Base-by-base conservation (phyloP, 2,797 vertebrate genomes). In the Meda fulgida region DNA sequence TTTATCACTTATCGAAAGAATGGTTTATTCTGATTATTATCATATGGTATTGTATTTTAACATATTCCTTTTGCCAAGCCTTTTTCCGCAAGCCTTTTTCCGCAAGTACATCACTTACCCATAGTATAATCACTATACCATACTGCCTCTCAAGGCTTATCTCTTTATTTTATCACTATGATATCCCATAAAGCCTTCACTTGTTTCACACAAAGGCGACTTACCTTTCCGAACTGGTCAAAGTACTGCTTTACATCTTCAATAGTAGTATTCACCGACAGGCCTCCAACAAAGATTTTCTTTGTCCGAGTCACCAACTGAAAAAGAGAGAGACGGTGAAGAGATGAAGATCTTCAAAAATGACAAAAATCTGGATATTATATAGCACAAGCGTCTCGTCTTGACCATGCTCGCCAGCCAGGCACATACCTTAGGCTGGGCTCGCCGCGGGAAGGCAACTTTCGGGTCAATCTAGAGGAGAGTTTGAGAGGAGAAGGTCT, bases 191-290 rank as follows among this genome's bases (percentile, higher is more conserved):
- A 83, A 29, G 3, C 48, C 34, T 53, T 55, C 48, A 71, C 26
- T 16, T 81, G 86, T 87, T 38, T 34, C 58, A 31, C 46, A 78
- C 55, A 60, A 8, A 29, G 78, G 23, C 82, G 36, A 75, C 96
- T 95, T 93, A 99, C 98, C 97, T 99, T 99, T 90, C 98, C 98
- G 55, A 99, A 99, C 93, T 99, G 98, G 93, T 99, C 98, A 0
- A 99, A 99, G 92, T 99, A 99, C 58, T 99, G 97, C 92, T 99
- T 99, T 90, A 99, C 98, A 48, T 99, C 98, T 88, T 99, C 98
- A 91, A 99, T 97, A 5, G 98, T 99, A 83, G 98, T 99, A 95
- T 97, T 99, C 92, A 99, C 98, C 0, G 98, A 99, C 88, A 99
- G 94, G 85, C 98, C 98, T 87, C 98, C 98, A 65, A 99, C 98